phyloP scores from a whole-genome alignment of 2,113 vertebrate genomes.

The Macaca mulatta region DNA sequence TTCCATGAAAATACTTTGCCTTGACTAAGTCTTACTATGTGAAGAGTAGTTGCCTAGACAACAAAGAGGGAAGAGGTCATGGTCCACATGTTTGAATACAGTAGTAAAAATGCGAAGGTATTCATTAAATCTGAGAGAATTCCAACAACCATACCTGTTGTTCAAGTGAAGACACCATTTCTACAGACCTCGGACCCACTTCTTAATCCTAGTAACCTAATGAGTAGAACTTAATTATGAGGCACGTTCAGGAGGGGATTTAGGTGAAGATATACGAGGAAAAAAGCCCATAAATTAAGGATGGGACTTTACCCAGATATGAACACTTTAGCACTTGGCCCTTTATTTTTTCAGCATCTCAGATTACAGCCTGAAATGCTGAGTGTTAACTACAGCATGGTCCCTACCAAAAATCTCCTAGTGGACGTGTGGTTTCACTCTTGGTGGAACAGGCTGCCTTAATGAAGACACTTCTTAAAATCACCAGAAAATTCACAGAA shows the following conservation, averaged over 20 bases:
- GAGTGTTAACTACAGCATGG: accelerated
- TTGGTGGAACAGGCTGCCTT: not conserved
- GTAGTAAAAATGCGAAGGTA: not conserved
- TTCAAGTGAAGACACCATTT: not conserved
- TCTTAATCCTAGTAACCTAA: not conserved
- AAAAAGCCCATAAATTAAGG: not conserved
- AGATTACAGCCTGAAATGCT: not conserved
- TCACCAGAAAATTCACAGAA: not conserved
- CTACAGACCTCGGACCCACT: too few species aligned
- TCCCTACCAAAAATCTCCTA: not conserved
- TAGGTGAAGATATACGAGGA: not conserved
- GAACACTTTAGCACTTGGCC: not conserved
- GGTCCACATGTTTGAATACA: not conserved
- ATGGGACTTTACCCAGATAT: not conserved
- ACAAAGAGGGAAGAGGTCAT: not conserved
- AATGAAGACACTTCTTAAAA: not conserved
- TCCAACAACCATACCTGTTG: accelerated
- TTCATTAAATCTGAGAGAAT: not conserved
- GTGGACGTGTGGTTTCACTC: not conserved
- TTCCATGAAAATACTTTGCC: not conserved
- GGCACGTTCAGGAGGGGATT: not conserved
- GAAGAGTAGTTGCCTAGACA: not conserved
- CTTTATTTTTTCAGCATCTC: not conserved
- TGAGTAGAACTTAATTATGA: not conserved
- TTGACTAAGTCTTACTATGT: not conserved